Evolutionary conservation across 2,888 invertebrate genomes (phyloP), one percentile per base, ranked within the genome.

Genomic region (Nephrotoma flavescens): DNA sequence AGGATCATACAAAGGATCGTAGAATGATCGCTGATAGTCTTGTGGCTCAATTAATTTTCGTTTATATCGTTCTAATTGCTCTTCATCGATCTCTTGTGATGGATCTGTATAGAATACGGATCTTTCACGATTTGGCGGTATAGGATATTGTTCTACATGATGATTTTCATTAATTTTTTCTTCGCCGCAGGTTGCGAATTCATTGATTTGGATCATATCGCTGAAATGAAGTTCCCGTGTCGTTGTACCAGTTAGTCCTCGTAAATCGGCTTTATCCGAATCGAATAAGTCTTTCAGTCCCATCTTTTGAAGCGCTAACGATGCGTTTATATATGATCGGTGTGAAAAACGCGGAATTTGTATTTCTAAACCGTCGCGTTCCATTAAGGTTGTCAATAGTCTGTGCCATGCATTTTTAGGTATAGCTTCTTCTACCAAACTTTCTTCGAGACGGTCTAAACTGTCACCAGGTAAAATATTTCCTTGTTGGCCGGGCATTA

Each of bases 401-500:
- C 95, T 94, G 86, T 95, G 94, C 96, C 96, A 96, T 0, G 94
- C 93, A 4, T 94, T 94, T 86, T 95, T 94, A 11, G 94, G 93
- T 86, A 95, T 94, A 2, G 94, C 94, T 44, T 94, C 92, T 87
- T 94, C 94, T 6, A 95, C 91, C 0, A 97, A 90, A 86, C 95
- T 93, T 87, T 94, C 94, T 89, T 97, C 96, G 0, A 97, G 92
- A 12, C 94, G 93, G 87, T 95, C 94, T 87, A 97, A 92, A 87
- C 96, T 96, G 89, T 97, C 96, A 0, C 96, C 95, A 0, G 96
- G 95, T 1, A 96, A 95, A 0, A 95, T 93, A 86, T 95, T 94
- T 42, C 96, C 96, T 91, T 96, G 96, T 90, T 96, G 96, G 0
- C 97, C 97, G 0, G 97, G 97, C 93, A 97, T 95, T 0, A 97